Evolutionary conservation across 1,140 invertebrate species (phyloP), one percentile per base, ranked within the genome.

Genomic region (Drosophila saltans): DNA sequence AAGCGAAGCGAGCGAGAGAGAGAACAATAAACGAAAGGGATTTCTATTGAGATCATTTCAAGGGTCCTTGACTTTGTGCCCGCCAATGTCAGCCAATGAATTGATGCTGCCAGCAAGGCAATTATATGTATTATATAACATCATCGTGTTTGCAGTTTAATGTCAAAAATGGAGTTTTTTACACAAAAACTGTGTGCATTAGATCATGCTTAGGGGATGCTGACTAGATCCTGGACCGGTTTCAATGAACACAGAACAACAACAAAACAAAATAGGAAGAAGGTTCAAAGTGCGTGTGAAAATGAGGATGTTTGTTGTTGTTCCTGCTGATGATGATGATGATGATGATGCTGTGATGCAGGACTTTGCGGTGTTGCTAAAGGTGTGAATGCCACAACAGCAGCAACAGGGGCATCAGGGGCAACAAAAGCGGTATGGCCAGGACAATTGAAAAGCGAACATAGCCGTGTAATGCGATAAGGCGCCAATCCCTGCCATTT

Each of bases 251-350:
- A 43, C 2, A 43, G 3, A 43, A 11, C n/a, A 43, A 30, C 2
- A 4, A 30, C 2, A 30, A 30, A 16, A 24, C 2, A 41, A 10
- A 11, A 9, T 11, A 9, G 11, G 3, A 43, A 43, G 16, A 52
- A 77, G 88, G 86, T 82, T 90, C 81, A 90, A 90, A 90, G 86
- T 90, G 81, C 86, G 86, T 90, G 86, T 80, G 86, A 90, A 90
- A 77, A 78, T 75, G 56, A 75, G 84, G 74, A 78, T 81, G 76
- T 81, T 75, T 78, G 70, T 77, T 63, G 56, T 73, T 80, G 48
- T 62, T 68, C 41, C 11, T 61, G 21, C 7, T 52, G 16, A 0
- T 48, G 45, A 7, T 48, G 45, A 21, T 16, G 63, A 16, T 16
- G 24, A 41, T 74, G 77, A 68, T 86, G 80, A 79, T 86, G 80